phyloP scores from a whole-genome alignment of 2,888 invertebrate species.

The Agonopterix heracliana region DNA sequence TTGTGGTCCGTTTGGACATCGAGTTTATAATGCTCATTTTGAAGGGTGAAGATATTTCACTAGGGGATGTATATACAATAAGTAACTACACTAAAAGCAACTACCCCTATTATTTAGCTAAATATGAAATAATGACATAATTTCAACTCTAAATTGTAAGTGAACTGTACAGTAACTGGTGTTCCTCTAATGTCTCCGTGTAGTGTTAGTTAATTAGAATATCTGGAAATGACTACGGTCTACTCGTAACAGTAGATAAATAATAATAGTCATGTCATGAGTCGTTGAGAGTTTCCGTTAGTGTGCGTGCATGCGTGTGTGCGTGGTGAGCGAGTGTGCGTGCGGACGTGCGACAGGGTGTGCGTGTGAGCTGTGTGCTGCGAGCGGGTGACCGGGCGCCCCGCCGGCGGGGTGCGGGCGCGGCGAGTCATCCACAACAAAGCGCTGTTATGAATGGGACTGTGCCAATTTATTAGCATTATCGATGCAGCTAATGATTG shows the following conservation, averaged over 20 bases:
- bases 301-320: slow-evolving; percentile 21
- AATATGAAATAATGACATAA: slow-evolving; percentile 53
- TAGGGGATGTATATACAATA: slow-evolving; percentile 65
- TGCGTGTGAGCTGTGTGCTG: not conserved
- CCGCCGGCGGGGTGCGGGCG: not conserved
- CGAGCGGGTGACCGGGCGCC: slow-evolving; percentile 4
- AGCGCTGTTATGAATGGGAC: slow-evolving; percentile 58
- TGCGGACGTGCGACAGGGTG: slow-evolving; percentile 12
- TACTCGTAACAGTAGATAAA: slow-evolving; percentile 52
- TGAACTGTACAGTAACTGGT: slow-evolving; percentile 71
- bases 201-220: slow-evolving; percentile 60
- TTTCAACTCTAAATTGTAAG: slow-evolving; percentile 48
- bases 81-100: slow-evolving; percentile 33
- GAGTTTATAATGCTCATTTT: slow-evolving; percentile 67
- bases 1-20: slow-evolving; percentile 56
- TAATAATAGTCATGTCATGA: slow-evolving; percentile 45
- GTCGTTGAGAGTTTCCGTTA: slow-evolving; percentile 35
- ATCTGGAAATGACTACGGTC: slow-evolving; percentile 51
- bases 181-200: slow-evolving; percentile 71
- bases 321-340: slow-evolving; percentile 23
- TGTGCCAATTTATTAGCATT: slow-evolving; percentile 73
- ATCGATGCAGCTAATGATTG: slow-evolving; percentile 64
- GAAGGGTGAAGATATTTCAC: slow-evolving; percentile 36
- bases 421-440: not conserved
- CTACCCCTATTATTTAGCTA: slow-evolving; percentile 55